Conservation (phyloP, 2,888 invertebrate genomes). For the Eristalinus aeneus region DNA sequence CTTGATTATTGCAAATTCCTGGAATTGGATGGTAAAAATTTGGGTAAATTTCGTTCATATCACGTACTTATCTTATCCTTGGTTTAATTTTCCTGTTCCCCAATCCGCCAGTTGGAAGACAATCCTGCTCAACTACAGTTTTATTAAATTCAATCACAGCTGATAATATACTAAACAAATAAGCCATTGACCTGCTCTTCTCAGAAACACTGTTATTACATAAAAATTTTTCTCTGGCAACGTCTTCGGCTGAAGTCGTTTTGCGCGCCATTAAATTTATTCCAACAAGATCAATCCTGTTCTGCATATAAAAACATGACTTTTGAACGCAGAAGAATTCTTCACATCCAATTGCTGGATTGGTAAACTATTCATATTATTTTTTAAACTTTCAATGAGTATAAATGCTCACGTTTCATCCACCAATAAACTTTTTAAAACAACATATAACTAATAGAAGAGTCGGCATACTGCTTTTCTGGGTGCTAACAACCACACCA, state of each 20-base stretch:
- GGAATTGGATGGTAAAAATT: no score
- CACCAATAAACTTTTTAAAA: background rate
- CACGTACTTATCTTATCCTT: no score
- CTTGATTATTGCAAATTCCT: no score
- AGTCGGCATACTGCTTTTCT: constrained; percentile 37
- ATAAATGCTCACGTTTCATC: background rate
- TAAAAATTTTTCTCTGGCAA: constrained; percentile 31
- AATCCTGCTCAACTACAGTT: no score
- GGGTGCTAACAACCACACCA: background rate
- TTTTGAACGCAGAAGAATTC: constrained; percentile 22
- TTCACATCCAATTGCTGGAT: no score
- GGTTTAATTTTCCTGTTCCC: no score
- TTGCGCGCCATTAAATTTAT: constrained; percentile 65
- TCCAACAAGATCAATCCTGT: constrained; percentile 46
- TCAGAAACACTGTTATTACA: background rate
- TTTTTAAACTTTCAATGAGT: background rate
- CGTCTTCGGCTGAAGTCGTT: constrained; percentile 20
- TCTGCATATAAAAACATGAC: constrained; percentile 18
- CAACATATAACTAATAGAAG: background rate
- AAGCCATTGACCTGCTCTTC: background rate
- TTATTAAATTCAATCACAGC: no score
- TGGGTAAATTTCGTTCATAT: no score
- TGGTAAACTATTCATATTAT: no score
- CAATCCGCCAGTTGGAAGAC: no score
- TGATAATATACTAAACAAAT: background rate